phyloP scores from a whole-genome alignment of 2,797 vertebrate species.

The Muscicapa comitata region DNA sequence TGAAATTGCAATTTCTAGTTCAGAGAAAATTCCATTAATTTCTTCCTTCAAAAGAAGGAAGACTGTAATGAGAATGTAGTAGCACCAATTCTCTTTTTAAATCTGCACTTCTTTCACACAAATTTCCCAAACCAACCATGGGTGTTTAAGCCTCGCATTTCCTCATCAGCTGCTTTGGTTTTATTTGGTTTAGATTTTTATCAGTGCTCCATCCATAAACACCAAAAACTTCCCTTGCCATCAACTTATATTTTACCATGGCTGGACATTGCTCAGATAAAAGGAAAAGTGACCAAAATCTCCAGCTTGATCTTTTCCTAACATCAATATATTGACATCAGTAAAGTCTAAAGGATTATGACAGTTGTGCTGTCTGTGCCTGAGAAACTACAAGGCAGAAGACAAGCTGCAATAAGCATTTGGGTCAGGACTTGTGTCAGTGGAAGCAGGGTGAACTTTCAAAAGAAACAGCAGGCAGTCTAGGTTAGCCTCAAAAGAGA shows the following conservation, averaged over 20 bases:
- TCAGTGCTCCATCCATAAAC: not conserved
- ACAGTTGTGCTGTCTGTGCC: not conserved
- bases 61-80: not conserved
- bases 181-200: not conserved
- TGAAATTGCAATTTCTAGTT: not conserved
- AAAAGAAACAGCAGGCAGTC: slow-evolving; percentile 33
- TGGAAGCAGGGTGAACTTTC: not conserved
- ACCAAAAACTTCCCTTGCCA: not conserved
- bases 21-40: not conserved
- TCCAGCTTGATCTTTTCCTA: not conserved
- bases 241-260: not conserved
- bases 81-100: not conserved
- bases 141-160: not conserved
- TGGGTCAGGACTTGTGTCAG: slow-evolving; percentile 24
- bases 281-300: not conserved
- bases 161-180: not conserved
- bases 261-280: not conserved
- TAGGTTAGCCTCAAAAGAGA: slow-evolving; percentile 1
- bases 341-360: not conserved
- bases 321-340: not conserved
- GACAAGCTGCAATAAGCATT: not conserved
- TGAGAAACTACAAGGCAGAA: not conserved
- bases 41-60: not conserved
- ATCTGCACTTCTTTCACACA: not conserved
- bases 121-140: not conserved